Evolutionary conservation across 2,888 invertebrate genomes (phyloP), one percentile per base, ranked within the genome.

Genomic region (Pollenia labialis): DNA sequence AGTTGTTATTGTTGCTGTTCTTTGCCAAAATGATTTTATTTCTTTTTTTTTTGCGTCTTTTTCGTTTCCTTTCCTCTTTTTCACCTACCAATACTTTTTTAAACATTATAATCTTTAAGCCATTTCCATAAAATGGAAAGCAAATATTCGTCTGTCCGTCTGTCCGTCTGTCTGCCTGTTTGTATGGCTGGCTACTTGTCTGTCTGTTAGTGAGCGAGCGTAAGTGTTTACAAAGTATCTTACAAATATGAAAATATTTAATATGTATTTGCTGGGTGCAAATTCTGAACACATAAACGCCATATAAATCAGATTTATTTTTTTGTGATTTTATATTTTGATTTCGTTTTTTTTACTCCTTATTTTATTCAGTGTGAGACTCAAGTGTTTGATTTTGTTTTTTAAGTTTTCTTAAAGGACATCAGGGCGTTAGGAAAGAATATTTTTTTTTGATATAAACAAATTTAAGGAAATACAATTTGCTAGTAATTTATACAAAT

Each of bases 271-370:
- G 71, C 81, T 48, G 85, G 68, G 85, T 87, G 87, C 50, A 81
- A 88, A 88, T 88, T 87, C 85, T 50, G 85, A 79, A 86, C 88
- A 89, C 90, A 88, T 89, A 85, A 87, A 81, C 88, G 88, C 87
- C 87, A 88, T 89, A 92, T 91, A 92, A 91, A 92, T 92, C 91
- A 90, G 90, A 89, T 90, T 91, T 90, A 89, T 75, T 88, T 88
- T 88, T 87, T 81, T 84, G 16, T 74, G 60, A 68, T 83, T 76
- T 86, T 64, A 14, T 76, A 66, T 54, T 87, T 62, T 46, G 52
- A 81, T 46, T 79, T 64, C 77, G 54, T 46, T 83, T 76, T 6
- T 50, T n/a, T 10, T 54, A 52, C 23, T 12, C 8, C 68, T 79
- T 72, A 48, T 32, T 7, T 68, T 32, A 2, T 12, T 12, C 71